Conservation (phyloP, 2,888 invertebrate genomes). For the Amaurobius ferox region DNA sequence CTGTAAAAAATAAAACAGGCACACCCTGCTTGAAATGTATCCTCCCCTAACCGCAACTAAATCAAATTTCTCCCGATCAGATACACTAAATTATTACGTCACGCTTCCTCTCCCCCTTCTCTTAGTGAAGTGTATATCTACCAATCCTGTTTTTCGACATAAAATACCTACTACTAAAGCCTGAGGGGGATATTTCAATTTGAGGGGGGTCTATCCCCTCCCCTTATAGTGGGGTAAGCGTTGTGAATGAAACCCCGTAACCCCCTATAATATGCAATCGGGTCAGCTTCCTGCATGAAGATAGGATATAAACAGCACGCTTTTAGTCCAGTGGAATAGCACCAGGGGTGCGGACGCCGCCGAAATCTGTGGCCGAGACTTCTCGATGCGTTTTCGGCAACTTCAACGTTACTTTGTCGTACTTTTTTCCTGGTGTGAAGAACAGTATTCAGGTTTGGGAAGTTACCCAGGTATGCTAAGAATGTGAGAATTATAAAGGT, state of each 20-base stretch:
- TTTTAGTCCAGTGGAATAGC: not conserved
- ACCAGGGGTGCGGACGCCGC: not conserved
- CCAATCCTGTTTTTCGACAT: constrained; percentile 3
- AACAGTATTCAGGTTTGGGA: not conserved
- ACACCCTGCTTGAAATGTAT: no score
- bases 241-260: constrained; percentile 23
- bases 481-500: not conserved
- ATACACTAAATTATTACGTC: not conserved
- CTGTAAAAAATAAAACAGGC: no score
- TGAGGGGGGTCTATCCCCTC: constrained; percentile 14
- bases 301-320: not conserved
- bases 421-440: not conserved
- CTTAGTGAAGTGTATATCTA: not conserved
- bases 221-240: not conserved
- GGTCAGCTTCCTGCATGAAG: constrained; percentile 21
- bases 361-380: not conserved
- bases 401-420: not conserved
- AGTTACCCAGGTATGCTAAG: not conserved
- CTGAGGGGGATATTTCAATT: not conserved
- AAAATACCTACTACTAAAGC: not conserved
- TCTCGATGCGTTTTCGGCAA: constrained; percentile 1
- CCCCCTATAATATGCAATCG: constrained; percentile 30
- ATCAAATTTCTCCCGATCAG: no score
- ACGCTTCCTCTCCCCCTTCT: not conserved
- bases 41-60: no score